phyloP scores from a whole-genome alignment of 2,113 vertebrate genomes.

The Piprites chloris region DNA sequence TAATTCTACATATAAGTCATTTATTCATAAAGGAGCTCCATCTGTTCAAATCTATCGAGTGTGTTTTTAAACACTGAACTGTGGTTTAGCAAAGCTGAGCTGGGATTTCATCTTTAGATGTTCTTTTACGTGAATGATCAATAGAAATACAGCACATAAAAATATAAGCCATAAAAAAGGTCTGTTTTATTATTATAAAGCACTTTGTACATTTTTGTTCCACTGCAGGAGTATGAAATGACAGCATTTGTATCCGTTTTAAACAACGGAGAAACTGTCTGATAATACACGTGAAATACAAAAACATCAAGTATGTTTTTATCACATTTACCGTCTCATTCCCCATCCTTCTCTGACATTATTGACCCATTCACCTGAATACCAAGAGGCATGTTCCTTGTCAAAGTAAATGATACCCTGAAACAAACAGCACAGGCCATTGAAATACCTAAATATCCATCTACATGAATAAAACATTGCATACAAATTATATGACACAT shows the following conservation, averaged over 20 bases:
- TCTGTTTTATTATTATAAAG: background rate
- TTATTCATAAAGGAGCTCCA: background rate
- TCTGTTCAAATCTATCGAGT: background rate
- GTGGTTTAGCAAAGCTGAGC: background rate
- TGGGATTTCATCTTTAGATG: background rate
- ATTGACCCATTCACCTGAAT: constrained; percentile 86
- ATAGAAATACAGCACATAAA: background rate
- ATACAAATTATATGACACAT: background rate
- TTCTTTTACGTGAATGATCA: background rate
- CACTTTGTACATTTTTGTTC: background rate
- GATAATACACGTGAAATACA: background rate
- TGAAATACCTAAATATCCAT: background rate
- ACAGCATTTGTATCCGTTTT: background rate
- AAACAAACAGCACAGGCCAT: background rate
- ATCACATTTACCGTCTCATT: constrained; percentile 75
- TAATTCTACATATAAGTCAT: background rate
- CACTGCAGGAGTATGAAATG: background rate
- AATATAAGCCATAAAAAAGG: background rate
- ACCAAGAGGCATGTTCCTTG: constrained; percentile 82
- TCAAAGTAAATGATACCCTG: constrained; percentile 87
- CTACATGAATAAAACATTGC: background rate
- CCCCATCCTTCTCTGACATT: constrained; percentile 87
- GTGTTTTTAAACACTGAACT: background rate
- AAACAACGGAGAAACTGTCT: background rate
- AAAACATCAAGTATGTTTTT: background rate